Evolutionary conservation across 2,113 vertebrate genomes (phyloP).

Genomic region (Melanerpes aurifrons): DNA sequence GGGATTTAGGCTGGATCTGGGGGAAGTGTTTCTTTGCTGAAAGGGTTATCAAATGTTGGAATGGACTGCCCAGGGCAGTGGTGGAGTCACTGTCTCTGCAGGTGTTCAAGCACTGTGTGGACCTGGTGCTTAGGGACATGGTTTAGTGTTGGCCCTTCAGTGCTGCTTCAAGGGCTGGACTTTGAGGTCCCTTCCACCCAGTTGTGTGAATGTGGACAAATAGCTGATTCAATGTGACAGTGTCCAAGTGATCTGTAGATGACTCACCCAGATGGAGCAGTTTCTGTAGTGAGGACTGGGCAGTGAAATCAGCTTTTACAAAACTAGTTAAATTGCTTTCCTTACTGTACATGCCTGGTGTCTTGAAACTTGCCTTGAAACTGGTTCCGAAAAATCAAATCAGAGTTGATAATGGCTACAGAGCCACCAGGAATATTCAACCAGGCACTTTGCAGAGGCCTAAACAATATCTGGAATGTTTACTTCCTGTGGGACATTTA

Average conservation of each 20-base stretch:
- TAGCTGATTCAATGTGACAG: background rate
- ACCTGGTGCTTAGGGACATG: too few relatives aligned
- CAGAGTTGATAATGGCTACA: background rate
- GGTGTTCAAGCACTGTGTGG: too few relatives aligned
- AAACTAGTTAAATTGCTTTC: background rate
- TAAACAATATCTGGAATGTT: background rate
- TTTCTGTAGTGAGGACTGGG: background rate
- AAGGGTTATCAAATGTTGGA: too few relatives aligned
- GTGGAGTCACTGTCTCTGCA: too few relatives aligned
- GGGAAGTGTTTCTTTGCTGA: too few relatives aligned
- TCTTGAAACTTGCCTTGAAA: background rate
- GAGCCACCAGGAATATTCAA: background rate
- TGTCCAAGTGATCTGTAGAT: background rate
- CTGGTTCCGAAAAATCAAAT: background rate
- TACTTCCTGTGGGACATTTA: background rate
- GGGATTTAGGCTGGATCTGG: too few relatives aligned
- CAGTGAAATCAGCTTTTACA: background rate
- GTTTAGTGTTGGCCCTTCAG: too few relatives aligned
- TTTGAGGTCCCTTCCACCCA: too few relatives aligned
- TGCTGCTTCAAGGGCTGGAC: too few relatives aligned
- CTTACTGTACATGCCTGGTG: background rate
- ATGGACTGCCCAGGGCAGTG: too few relatives aligned
- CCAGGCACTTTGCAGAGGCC: background rate
- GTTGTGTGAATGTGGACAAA: background rate
- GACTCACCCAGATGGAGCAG: background rate